Evolutionary conservation across 2,888 invertebrate species (phyloP), one percentile per base, ranked within the genome.

Genomic region (Gymnocheta viridis): DNA sequence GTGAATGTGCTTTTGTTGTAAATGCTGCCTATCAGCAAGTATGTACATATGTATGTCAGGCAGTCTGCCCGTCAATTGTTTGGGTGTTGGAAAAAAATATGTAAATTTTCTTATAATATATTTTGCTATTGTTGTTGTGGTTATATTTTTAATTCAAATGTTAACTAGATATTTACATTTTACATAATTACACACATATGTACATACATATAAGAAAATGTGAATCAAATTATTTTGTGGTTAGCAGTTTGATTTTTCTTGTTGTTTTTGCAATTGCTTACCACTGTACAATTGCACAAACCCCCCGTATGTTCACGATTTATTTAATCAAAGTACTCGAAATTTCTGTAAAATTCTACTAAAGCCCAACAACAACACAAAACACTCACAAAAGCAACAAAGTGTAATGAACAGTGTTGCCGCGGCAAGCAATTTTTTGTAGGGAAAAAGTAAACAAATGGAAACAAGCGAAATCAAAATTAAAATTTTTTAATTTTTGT

Each of bases 341-440:
- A 84, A 77, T 70, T 84, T 84, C 84, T 83, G 72, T 83, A 77
- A 77, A 77, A 56, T 72, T 84, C 83, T 76, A 47, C 35, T 10
- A 51, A 56, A 69, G 17, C n/a, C n/a, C 41, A 60, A 67, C 35
- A 56, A 66, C 19, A 64, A 64, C 35, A 47, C 24, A 35, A 64
- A 24, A 14, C 24, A 64, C 51, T 56, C 22, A 44, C 24, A 73
- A 17, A n/a, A 56, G 44, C 32, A 12, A 32, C 51, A 64, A 54
- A 51, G 4, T 49, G 29, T n/a, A 62, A 51, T 38, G n/a, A 64
- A 51, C 10, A 49, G 60, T 27, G 17, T 7, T n/a, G 7, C 10
- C 38, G 12, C n/a, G n/a, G n/a, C n/a, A n/a, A n/a, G n/a, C n/a
- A n/a, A n/a, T n/a, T n/a, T n/a, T n/a, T n/a, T n/a, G n/a, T n/a